phyloP scores from a whole-genome alignment of 1,140 invertebrate genomes.

The Ips typographus region DNA sequence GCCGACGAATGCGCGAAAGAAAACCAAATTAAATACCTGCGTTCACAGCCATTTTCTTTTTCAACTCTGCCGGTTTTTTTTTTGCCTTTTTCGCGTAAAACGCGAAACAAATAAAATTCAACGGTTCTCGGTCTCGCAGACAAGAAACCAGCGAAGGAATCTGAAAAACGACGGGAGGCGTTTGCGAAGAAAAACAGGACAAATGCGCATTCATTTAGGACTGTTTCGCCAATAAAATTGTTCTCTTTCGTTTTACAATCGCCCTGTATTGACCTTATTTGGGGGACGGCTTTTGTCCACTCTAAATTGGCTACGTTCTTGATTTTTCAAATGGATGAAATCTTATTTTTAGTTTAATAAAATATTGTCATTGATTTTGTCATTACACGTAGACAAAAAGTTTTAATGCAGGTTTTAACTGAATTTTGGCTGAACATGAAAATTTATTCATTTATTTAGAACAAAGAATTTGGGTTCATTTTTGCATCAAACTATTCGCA shows the following conservation, averaged over 20 bases:
- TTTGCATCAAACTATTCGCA: too few species aligned
- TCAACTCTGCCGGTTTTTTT: conserved; percentile 12
- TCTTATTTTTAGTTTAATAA: too few species aligned
- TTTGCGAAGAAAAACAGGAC: conserved; percentile 25
- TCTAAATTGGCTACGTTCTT: too few species aligned
- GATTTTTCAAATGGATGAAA: too few species aligned
- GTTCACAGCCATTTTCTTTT: conserved; percentile 34
- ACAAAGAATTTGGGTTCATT: too few species aligned
- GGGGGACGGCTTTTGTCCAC: too few species aligned
- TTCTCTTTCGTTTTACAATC: conserved; percentile 30
- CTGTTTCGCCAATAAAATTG: conserved; percentile 34
- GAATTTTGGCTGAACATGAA: too few species aligned
- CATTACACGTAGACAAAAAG: too few species aligned
- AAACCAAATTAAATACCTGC: conserved; percentile 19
- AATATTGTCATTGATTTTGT: too few species aligned
- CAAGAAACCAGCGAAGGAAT: conserved; percentile 23
- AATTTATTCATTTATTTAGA: too few species aligned
- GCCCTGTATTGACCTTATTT: conserved; percentile 24
- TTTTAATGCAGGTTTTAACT: too few species aligned
- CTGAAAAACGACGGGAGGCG: conserved; percentile 26
- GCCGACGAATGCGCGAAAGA: conserved; percentile 9
- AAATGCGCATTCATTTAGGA: conserved; percentile 36
- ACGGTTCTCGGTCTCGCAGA: conserved; percentile 4
- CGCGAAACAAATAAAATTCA: conserved; percentile 22
- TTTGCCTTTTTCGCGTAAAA: conserved; percentile 20